phyloP scores from a whole-genome alignment of 2,888 invertebrate species.

The Spicauda simplicius region DNA sequence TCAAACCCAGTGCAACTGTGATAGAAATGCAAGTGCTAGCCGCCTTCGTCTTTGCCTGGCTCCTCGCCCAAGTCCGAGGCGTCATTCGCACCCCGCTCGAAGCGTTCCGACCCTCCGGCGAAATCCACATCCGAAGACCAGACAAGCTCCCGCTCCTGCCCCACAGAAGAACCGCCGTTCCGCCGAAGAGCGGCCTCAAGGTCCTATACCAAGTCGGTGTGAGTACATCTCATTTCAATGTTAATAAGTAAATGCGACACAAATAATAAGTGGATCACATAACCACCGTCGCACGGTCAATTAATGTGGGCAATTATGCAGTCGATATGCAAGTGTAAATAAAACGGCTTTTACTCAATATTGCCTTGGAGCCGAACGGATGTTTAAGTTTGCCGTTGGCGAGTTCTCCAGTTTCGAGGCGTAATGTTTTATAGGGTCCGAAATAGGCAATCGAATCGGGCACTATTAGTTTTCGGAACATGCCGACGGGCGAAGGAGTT shows the following conservation, averaged over 20 bases:
- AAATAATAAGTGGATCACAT: constrained; percentile 24
- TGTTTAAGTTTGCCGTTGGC: constrained; percentile 38
- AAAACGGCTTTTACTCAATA: constrained; percentile 39
- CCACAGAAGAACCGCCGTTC: constrained; percentile 79
- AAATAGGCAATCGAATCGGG: constrained; percentile 30
- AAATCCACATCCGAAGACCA: constrained; percentile 77
- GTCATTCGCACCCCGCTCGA: constrained; percentile 84
- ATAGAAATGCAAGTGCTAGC: constrained; percentile 73
- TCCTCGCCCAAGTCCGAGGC: constrained; percentile 66
- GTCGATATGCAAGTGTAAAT: constrained; percentile 40
- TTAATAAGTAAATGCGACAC: constrained; percentile 4
- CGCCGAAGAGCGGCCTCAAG: constrained; percentile 82
- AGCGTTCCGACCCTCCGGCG: constrained; percentile 80
- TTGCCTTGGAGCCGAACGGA: constrained; percentile 41
- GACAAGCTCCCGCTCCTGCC: constrained; percentile 74
- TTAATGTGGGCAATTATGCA: constrained; percentile 39
- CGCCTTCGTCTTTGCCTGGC: constrained; percentile 67
- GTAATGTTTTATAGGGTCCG: constrained; percentile 31
- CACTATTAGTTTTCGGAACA: constrained; percentile 32
- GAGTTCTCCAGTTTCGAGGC: constrained; percentile 37
- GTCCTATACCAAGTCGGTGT: constrained; percentile 91
- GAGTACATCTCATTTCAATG: constrained; percentile 65
- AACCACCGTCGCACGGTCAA: constrained; percentile 26
- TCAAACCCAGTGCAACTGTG: constrained; percentile 32
- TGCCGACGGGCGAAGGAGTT: constrained; percentile 15